phyloP scores from a whole-genome alignment of 2,888 invertebrate species.

The Lycia hirtaria region DNA sequence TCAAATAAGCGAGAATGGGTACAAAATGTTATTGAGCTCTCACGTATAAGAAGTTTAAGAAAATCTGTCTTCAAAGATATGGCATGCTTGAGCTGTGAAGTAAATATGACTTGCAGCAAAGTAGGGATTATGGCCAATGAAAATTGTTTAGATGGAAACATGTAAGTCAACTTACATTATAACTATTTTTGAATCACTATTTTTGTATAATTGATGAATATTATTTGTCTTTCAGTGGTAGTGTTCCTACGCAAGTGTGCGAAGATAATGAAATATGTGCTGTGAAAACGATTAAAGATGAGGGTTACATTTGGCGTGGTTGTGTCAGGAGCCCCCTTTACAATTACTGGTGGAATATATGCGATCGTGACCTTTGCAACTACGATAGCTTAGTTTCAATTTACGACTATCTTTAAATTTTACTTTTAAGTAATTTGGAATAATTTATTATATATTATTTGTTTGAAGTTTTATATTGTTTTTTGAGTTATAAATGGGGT shows the following conservation, averaged over 20 bases:
- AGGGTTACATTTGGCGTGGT: conserved; percentile 73
- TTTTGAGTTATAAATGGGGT: too few species aligned
- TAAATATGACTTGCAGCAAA: conserved; percentile 53
- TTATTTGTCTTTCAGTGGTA: conserved; percentile 52
- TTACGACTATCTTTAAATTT: conserved; percentile 45
- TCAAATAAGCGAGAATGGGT: conserved; percentile 63
- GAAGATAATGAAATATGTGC: conserved; percentile 67
- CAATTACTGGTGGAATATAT: conserved; percentile 70
- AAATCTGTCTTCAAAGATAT: conserved; percentile 66
- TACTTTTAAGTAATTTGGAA: conserved; percentile 30
- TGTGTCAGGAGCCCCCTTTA: conserved; percentile 64
- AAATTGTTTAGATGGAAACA: conserved; percentile 68
- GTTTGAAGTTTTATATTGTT: conserved; percentile 10
- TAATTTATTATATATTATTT: conserved; percentile 20
- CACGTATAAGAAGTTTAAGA: conserved; percentile 62
- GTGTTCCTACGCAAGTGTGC: conserved; percentile 59
- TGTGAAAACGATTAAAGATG: conserved; percentile 58
- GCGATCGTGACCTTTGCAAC: conserved; percentile 67
- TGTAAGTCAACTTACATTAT: conserved; percentile 54
- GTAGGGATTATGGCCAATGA: conserved; percentile 51
- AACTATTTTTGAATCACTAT: background rate
- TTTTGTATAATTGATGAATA: too few species aligned
- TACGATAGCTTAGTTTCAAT: conserved; percentile 57
- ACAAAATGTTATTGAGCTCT: conserved; percentile 67
- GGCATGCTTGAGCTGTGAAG: conserved; percentile 71